Evolutionary conservation across 2,797 vertebrate species (phyloP), one percentile per base, ranked within the genome.

Genomic region (Macrochelys suwanniensis): DNA sequence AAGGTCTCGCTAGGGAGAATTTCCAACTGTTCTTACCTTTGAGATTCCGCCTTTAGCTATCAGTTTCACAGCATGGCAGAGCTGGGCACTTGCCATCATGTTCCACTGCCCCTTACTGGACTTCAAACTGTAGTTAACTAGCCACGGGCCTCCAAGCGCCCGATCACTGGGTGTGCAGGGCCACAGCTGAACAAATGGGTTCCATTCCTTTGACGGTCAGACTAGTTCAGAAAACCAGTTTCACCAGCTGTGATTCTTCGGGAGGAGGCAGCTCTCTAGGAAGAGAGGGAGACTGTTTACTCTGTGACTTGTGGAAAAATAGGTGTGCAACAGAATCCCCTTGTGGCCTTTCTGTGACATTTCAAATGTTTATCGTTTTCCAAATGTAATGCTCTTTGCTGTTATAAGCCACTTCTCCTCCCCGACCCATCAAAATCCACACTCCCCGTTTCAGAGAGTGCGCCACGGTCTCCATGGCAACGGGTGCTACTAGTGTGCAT

Each of bases 401-500:
- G 95, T 51, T 37, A 88, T 59, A 59, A 89, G 95, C 82, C 80
- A 80, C 82, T 96, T 84, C 80, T 84, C 49, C 92, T 97, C 83
- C 78, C 96, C 87, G 82, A 90, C 94, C 95, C 91, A 86, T 96
- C 87, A 54, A 91, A 95, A 96, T 97, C 91, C 86, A 97, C 2
- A 45, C 88, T 97, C 88, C 88, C 96, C 79, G 91, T 95, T 94
- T 94, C 89, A 61, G 28, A 80, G 88, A 93, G 45, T 94, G 74
- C 61, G 84, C 94, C 92, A 59, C 94, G 56, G 92, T 98, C 96
- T 97, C 98, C 96, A 96, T 98, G 95, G 97, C 94, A 98, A 98
- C 90, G 25, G 57, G 51, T 92, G 77, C 79, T 97, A 82, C 82
- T 90, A 90, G 83, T 2, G 0, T 93, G 65, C 53, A 49, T 95